These are phyloP conservation scores for Andinoacara biseriatus DNA, from an alignment of 2,113 vertebrate genomes.

Conservation along the genomic window DNA sequence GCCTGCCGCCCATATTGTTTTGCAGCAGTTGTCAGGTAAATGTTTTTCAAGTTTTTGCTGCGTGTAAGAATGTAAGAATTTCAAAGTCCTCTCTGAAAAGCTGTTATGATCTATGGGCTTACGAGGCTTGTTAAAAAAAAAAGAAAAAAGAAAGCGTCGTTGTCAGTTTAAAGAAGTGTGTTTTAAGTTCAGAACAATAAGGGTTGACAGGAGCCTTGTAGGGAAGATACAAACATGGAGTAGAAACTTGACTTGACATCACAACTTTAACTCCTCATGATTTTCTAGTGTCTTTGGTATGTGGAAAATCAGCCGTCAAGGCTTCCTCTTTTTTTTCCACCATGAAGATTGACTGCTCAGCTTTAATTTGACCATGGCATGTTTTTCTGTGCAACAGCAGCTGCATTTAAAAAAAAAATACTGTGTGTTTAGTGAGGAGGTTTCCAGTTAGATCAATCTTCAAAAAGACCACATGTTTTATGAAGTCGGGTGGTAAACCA, in stretches of 20 bases:
- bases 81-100: neutral
- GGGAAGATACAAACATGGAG: neutral
- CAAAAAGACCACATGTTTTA: neutral
- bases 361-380: conserved; percentile 42
- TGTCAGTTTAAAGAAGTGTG: neutral
- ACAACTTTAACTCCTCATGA: neutral
- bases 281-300: conserved; percentile 1
- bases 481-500: neutral
- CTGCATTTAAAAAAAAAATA: conserved; percentile 34
- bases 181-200: neutral
- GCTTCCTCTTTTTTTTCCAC: conserved; percentile 2
- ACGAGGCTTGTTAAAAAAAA: neutral
- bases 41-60: neutral
- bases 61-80: neutral
- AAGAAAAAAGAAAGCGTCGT: neutral
- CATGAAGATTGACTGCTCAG: conserved; percentile 19
- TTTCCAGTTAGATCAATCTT: conserved; percentile 27
- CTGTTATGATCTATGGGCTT: neutral
- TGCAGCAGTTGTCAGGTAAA: neutral
- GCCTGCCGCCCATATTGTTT: neutral
- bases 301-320: conserved; percentile 35
- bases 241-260: conserved; percentile 13
- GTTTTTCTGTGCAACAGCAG: conserved; percentile 38
- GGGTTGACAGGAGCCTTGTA: conserved; percentile 4
- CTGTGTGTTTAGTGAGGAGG: conserved; percentile 33